Percentiles rank a stretch among this genome's conserved stretches.
Conservation (phyloP, 2,113 vertebrate species). For the Calyptommatus sinebrachiatus region DNA sequence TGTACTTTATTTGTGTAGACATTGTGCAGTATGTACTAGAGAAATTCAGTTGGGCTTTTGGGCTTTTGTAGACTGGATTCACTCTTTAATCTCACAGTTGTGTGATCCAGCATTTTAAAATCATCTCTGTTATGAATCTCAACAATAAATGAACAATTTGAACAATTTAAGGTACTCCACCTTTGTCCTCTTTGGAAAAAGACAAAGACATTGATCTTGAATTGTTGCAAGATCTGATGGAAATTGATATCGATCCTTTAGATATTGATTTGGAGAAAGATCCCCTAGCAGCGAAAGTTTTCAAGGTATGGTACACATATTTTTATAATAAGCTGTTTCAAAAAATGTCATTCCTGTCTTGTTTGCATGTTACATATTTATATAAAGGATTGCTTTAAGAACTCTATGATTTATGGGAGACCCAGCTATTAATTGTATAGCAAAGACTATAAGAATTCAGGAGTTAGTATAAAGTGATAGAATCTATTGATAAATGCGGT, state of each 20-base stretch:
- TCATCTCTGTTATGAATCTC: background rate
- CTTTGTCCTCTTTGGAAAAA: slow-evolving; percentile 97
- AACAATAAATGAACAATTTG: slow-evolving; percentile 36
- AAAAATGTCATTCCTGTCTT: background rate
- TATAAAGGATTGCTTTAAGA: too few species aligned
- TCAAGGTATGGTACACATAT: slow-evolving; percentile 84
- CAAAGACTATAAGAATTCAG: too few species aligned
- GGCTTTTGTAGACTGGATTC: background rate
- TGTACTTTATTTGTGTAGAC: too few species aligned
- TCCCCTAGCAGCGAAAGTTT: slow-evolving; percentile 98
- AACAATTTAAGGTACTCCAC: slow-evolving; percentile 89
- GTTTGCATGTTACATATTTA: background rate
- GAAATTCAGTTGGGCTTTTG: background rate
- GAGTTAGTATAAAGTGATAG: too few species aligned
- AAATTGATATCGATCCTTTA: slow-evolving; percentile 99
- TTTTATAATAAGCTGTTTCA: background rate
- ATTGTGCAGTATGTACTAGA: background rate
- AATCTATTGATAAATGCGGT: too few species aligned
- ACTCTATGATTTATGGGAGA: too few species aligned
- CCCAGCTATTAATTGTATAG: too few species aligned
- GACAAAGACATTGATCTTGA: slow-evolving; percentile 99
- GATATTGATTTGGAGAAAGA: slow-evolving; percentile 99
- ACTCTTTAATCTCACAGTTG: background rate
- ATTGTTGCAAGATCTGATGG: slow-evolving; percentile 98
- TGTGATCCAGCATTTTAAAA: background rate